A percentile compares a stretch with the other conserved stretches of the same genome.
Evolutionary conservation across 1,140 invertebrate genomes (phyloP).

Genomic region (Bilobella aurantiaca): DNA sequence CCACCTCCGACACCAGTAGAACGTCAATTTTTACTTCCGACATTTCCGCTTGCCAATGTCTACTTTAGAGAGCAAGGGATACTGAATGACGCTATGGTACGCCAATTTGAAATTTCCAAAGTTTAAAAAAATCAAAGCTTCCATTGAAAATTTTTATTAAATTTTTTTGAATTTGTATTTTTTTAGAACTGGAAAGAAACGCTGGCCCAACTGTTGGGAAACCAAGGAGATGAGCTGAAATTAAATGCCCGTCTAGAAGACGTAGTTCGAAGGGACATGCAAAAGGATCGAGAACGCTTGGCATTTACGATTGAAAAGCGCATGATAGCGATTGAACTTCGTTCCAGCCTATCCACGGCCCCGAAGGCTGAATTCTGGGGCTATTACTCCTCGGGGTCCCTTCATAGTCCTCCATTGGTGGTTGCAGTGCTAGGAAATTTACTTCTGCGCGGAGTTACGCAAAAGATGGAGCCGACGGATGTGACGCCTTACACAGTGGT

Average conservation of each 20-base stretch:
- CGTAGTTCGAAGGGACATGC: background rate
- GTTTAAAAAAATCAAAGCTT: too few species aligned
- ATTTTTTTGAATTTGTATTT: too few species aligned
- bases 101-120: too few species aligned
- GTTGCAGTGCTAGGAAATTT: slow-evolving; percentile 21
- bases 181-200: too few species aligned
- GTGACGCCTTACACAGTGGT: background rate
- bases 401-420: slow-evolving; percentile 21
- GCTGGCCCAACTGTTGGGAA: too few species aligned
- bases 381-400: slow-evolving; percentile 16
- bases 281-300: background rate
- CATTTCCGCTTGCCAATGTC: too few species aligned
- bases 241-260: background rate
- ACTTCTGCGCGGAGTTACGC: background rate
- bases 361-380: background rate
- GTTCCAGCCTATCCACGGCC: background rate
- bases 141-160: too few species aligned
- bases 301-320: slow-evolving; percentile 8
- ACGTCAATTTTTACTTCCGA: too few species aligned
- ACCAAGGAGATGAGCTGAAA: too few species aligned
- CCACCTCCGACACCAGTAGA: background rate
- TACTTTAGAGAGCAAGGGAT: too few species aligned
- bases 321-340: slow-evolving; percentile 12
- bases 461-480: too few species aligned
- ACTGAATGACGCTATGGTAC: too few species aligned